Conservation (phyloP, 2,797 vertebrate species). For the Distichodus sexfasciatus region DNA sequence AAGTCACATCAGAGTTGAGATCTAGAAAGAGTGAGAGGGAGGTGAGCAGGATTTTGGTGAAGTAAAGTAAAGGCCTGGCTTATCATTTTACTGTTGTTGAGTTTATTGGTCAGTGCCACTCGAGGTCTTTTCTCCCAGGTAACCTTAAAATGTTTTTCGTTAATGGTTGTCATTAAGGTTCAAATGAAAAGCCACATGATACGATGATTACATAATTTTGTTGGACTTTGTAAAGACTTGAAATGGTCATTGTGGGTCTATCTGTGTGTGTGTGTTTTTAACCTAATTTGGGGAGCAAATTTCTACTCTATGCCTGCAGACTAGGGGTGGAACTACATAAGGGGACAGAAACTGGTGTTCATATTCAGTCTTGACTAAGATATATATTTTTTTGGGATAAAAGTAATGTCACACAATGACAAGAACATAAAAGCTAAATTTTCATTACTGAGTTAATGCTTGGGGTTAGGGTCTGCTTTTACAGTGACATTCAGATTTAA, state of each 20-base stretch:
- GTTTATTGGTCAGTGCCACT: slow-evolving; percentile 31
- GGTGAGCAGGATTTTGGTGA: neutral
- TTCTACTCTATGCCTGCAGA: too few species aligned
- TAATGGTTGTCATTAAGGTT: slow-evolving; percentile 44
- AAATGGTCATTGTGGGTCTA: slow-evolving; percentile 11
- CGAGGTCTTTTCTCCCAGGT: slow-evolving; percentile 24
- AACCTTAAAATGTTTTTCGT: slow-evolving; percentile 47
- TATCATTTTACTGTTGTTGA: slow-evolving; percentile 3
- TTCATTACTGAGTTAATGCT: too few species aligned
- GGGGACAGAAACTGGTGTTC: too few species aligned
- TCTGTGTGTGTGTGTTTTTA: neutral
- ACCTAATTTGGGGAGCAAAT: too few species aligned
- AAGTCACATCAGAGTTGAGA: too few species aligned
- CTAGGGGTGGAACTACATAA: too few species aligned
- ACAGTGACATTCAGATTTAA: too few species aligned
- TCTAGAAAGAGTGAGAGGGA: neutral
- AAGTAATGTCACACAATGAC: too few species aligned
- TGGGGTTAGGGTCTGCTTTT: too few species aligned
- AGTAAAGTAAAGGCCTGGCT: slow-evolving; percentile 14
- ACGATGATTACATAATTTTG: slow-evolving; percentile 46
- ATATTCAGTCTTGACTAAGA: too few species aligned
- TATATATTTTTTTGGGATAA: too few species aligned
- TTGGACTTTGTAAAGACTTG: slow-evolving; percentile 29
- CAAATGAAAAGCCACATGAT: slow-evolving; percentile 45
- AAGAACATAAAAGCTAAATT: too few species aligned